phyloP scores from a whole-genome alignment of 2,113 vertebrate species.

The Murina feae region DNA sequence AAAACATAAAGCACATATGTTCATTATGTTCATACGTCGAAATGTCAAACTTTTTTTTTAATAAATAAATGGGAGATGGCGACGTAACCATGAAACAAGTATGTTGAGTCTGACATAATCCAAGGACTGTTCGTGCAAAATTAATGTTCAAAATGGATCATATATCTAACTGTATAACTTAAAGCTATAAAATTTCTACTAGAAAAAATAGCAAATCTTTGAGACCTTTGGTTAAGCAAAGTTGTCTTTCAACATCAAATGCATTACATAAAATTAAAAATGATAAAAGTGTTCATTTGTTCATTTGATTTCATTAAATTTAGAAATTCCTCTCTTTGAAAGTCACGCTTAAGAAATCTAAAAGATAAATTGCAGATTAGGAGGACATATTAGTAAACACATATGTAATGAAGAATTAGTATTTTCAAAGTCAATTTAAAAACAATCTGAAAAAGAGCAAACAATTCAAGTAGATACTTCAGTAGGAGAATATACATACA shows the following conservation, averaged over 20 bases:
- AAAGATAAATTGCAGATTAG: neutral
- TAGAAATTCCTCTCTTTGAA: conserved; percentile 6
- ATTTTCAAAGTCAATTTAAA: neutral
- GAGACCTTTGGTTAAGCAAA: neutral
- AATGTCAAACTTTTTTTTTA: too few relatives aligned
- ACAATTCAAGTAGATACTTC: neutral
- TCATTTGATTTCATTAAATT: neutral
- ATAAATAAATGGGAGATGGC: too few relatives aligned
- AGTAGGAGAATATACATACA: neutral
- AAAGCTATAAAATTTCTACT: neutral
- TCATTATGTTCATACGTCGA: too few relatives aligned
- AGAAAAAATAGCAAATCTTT: neutral
- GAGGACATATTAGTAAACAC: neutral
- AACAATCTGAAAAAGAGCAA: neutral
- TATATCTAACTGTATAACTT: neutral
- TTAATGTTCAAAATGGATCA: neutral
- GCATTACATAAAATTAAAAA: neutral
- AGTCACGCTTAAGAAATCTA: neutral
- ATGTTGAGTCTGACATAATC: too few relatives aligned
- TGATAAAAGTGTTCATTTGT: neutral
- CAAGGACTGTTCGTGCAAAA: too few relatives aligned
- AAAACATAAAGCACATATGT: too few relatives aligned
- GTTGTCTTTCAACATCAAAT: neutral
- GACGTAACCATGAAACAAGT: too few relatives aligned
- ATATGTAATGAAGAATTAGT: neutral